A percentile compares a stretch with the other conserved stretches of the same genome.
Evolutionary conservation across 2,113 vertebrate genomes (phyloP).

Genomic region (Elephantulus edwardii): DNA sequence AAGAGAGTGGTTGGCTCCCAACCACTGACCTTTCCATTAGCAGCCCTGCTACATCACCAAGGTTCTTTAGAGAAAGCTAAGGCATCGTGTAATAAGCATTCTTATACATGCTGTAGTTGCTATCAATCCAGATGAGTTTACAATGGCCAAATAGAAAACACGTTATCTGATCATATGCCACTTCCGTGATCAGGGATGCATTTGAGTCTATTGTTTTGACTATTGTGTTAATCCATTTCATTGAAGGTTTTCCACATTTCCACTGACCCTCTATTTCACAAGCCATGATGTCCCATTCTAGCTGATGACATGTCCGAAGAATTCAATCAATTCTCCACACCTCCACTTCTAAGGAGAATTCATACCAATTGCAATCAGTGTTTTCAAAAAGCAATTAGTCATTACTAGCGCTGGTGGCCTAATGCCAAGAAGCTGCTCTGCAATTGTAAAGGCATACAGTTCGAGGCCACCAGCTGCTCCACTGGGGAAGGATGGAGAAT

Average conservation of each 20-base stretch:
- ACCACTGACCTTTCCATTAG: too few relatives aligned
- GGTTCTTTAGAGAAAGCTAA: too few relatives aligned
- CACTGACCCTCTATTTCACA: neutral
- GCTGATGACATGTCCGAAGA: neutral
- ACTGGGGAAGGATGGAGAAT: too few relatives aligned
- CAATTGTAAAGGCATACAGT: too few relatives aligned
- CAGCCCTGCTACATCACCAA: too few relatives aligned
- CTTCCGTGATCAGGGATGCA: neutral
- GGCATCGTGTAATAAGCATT: neutral
- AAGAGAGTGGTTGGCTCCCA: too few relatives aligned
- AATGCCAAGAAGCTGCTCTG: too few relatives aligned
- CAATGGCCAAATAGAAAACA: neutral
- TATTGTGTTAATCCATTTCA: neutral
- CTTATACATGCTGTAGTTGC: neutral
- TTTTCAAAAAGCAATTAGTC: slow-evolving; percentile 30
- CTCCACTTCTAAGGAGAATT: neutral
- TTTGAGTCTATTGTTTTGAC: neutral
- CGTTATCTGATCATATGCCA: neutral
- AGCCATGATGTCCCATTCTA: neutral
- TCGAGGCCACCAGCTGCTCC: too few relatives aligned
- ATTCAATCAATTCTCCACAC: neutral
- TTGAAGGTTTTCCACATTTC: neutral
- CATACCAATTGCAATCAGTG: neutral
- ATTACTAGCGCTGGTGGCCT: too few relatives aligned
- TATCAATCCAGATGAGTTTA: too few relatives aligned